Conservation (phyloP, 30 jellyfish, hydroid and myxozoan genomes). For the Aurelia sp. region DNA sequence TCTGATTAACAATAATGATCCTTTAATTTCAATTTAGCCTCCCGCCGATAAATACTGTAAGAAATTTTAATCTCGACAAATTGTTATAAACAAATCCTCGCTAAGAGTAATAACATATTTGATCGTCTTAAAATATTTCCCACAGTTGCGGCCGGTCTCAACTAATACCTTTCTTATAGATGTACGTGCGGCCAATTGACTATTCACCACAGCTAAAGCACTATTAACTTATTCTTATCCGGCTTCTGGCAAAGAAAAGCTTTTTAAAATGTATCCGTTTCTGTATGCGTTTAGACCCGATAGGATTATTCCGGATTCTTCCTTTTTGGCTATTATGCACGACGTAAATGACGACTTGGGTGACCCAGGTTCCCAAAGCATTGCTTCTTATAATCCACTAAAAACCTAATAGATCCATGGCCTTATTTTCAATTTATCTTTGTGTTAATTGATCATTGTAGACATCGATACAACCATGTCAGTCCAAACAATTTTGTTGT, state of each 20-base stretch:
- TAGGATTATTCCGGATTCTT: slow-evolving; percentile 43
- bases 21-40: slow-evolving; percentile 33
- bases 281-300: slow-evolving; percentile 54
- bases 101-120: slow-evolving; percentile 42
- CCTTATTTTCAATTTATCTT: not conserved
- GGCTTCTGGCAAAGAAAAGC: slow-evolving; percentile 62
- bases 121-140: slow-evolving; percentile 66
- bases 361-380: slow-evolving; percentile 50
- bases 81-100: slow-evolving; percentile 63
- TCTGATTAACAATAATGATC: slow-evolving; percentile 49
- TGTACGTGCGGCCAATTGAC: slow-evolving; percentile 63
- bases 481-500: too few relatives aligned
- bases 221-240: slow-evolving; percentile 59
- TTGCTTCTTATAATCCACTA: not conserved
- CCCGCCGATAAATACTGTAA: slow-evolving; percentile 64
- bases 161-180: slow-evolving; percentile 45
- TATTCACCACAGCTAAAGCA: slow-evolving; percentile 36
- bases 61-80: slow-evolving; percentile 38
- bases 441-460: not conserved
- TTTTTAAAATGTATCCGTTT: slow-evolving; percentile 74
- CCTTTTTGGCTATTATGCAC: slow-evolving; percentile 60
- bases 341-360: slow-evolving; percentile 22
- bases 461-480: too few relatives aligned
- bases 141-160: slow-evolving; percentile 76
- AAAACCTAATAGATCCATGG: not conserved